These are phyloP conservation scores for Phymatocera aterrima DNA, from an alignment of 2,888 invertebrate genomes.

Conservation along the genomic window DNA sequence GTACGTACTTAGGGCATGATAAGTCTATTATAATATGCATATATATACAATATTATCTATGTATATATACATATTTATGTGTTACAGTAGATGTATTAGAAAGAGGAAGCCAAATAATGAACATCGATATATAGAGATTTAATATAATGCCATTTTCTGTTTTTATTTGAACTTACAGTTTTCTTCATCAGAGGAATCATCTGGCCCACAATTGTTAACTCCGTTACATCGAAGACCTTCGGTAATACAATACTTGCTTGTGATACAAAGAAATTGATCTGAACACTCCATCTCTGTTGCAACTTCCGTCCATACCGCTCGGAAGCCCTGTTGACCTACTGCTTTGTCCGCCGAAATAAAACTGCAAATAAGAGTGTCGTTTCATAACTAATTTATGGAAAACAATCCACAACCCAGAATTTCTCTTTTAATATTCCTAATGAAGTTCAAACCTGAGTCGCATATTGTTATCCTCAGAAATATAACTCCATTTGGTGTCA, in stretches of 20 bases:
- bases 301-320: slow-evolving; percentile 96
- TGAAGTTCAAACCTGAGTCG: slow-evolving; percentile 83
- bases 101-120: slow-evolving; percentile 43
- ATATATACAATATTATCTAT: slow-evolving; percentile 52
- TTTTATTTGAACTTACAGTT: slow-evolving; percentile 83
- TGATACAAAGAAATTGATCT: slow-evolving; percentile 83
- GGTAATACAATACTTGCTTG: slow-evolving; percentile 87
- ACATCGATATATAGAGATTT: slow-evolving; percentile 41
- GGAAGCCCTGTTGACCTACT: slow-evolving; percentile 95
- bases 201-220: slow-evolving; percentile 90
- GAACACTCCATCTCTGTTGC: slow-evolving; percentile 78
- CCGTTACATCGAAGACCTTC: slow-evolving; percentile 86
- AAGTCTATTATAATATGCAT: slow-evolving; percentile 49
- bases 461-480: slow-evolving; percentile 91
- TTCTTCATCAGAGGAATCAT: slow-evolving; percentile 85
- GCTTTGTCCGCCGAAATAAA: slow-evolving; percentile 97
- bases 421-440: slow-evolving; percentile 11
- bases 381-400: neutral
- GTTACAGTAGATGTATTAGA: slow-evolving; percentile 13
- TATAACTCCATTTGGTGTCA: slow-evolving; percentile 87
- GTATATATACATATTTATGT: slow-evolving; percentile 48
- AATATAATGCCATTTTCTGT: slow-evolving; percentile 44
- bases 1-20: slow-evolving; percentile 46
- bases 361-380: slow-evolving; percentile 76
- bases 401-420: neutral